These are phyloP conservation scores for Chymomyza amoena DNA, from an alignment of 2,888 invertebrate species.

Conservation along the genomic window DNA sequence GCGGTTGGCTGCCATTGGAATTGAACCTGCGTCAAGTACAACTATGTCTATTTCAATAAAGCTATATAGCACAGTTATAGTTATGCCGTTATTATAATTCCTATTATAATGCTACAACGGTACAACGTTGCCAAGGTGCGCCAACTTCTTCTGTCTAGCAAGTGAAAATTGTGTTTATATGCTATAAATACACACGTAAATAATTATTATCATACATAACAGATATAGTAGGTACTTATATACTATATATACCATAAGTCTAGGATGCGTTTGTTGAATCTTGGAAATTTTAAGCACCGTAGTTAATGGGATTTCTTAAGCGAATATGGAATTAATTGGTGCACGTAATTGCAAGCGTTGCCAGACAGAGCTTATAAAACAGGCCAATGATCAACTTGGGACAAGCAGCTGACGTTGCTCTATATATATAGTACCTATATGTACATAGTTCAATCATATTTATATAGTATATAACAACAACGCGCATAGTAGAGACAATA, in stretches of 20 bases:
- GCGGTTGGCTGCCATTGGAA: not conserved
- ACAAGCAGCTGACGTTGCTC: not conserved
- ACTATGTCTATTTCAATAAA: conserved; percentile 13
- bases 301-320: not conserved
- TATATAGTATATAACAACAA: no score
- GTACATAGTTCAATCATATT: not conserved
- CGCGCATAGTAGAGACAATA: not conserved
- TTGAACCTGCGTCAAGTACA: conserved; percentile 37
- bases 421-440: not conserved
- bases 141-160: no score
- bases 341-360: no score
- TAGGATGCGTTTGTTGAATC: not conserved
- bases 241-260: no score
- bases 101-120: not conserved
- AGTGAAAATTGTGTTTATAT: not conserved
- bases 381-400: not conserved
- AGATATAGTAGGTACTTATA: not conserved
- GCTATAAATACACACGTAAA: not conserved
- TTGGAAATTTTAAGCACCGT: not conserved
- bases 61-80: not conserved
- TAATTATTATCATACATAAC: not conserved
- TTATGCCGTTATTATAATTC: conserved; percentile 24
- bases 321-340: not conserved
- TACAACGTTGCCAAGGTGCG: not conserved
- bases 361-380: no score